Evolutionary conservation across 2,888 invertebrate genomes (phyloP).

Genomic region (Lissocephala sabroskyi): DNA sequence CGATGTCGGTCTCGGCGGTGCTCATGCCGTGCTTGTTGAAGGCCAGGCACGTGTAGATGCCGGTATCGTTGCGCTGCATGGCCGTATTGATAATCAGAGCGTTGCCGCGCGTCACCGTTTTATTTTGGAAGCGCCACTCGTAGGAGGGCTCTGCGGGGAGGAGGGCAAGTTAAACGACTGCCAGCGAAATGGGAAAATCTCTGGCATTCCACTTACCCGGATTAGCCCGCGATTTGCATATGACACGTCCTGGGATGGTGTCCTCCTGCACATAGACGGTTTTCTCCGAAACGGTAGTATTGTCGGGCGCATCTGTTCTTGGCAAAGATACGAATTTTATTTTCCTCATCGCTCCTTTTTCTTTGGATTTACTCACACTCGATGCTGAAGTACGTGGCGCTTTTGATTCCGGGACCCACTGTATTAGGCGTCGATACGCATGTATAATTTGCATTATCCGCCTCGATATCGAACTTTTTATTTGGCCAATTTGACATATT

Average conservation of each 20-base stretch:
- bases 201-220: slow-evolving; percentile 67
- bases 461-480: slow-evolving; percentile 81
- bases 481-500: slow-evolving; percentile 90
- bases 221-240: slow-evolving; percentile 75
- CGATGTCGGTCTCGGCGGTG: slow-evolving; percentile 79
- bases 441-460: slow-evolving; percentile 87
- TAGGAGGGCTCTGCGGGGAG: slow-evolving; percentile 62
- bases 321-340: slow-evolving; percentile 3
- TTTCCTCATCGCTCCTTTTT: background rate
- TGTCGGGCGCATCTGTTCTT: slow-evolving; percentile 88
- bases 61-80: slow-evolving; percentile 81
- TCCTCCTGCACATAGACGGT: slow-evolving; percentile 73
- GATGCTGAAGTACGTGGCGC: slow-evolving; percentile 88
- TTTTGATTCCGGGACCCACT: slow-evolving; percentile 86
- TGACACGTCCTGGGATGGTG: slow-evolving; percentile 74
- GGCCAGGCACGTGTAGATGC: slow-evolving; percentile 85
- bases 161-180: too few species aligned
- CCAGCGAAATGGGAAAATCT: background rate
- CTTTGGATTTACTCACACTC: slow-evolving; percentile 81
- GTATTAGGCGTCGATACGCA: slow-evolving; percentile 85
- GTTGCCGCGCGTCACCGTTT: slow-evolving; percentile 67
- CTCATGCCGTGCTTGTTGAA: slow-evolving; percentile 85
- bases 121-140: slow-evolving; percentile 70
- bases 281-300: slow-evolving; percentile 80
- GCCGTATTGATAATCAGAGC: slow-evolving; percentile 78